Evolutionary conservation across 2,888 invertebrate species (phyloP), one percentile per base, ranked within the genome.

Genomic region (Hyalella azteca): DNA sequence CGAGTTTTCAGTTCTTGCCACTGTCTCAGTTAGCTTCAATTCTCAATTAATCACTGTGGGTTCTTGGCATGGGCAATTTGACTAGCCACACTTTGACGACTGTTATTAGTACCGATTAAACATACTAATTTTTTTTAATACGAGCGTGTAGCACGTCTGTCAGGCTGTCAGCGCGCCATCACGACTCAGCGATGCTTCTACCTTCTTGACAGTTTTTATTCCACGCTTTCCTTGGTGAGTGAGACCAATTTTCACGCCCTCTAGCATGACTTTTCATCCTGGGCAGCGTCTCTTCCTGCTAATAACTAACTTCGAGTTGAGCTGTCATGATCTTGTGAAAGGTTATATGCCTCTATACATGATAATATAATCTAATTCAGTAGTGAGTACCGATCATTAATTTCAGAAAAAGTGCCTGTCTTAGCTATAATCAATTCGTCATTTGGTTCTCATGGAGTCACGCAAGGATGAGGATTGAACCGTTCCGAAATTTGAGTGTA

Each of bases 351-450:
- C 19, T 36, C 39, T 36, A n/a, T n/a, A 29, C 36, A 66, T 19
- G 66, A 66, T 32, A 66, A 66, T 66, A 66, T 66, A 66, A 66
- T 66, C 66, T 66, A 66, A 66, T 66, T 66, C 66, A 66, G 66
- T 36, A 66, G 66, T 36, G 66, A 66, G 36, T 36, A 66, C 36
- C 36, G 39, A 29, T 66, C 66, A 66, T 66, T 66, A 66, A 66
- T 36, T 66, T 29, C 36, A 36, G 66, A 36, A 66, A 66, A 66
- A 66, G 36, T 36, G 19, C 66, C 36, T 19, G 29, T 66, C 66
- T 66, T 66, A 19, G 15, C 66, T 36, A 66, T 66, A 66, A 66
- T 66, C 66, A 66, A 66, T 66, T 32, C 66, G 66, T 66, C 66
- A 66, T 32, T 66, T 66, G 29, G 36, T 66, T 32, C 66, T 32